Conservation (phyloP, 2,113 vertebrate species). For the Loxodonta africana region DNA sequence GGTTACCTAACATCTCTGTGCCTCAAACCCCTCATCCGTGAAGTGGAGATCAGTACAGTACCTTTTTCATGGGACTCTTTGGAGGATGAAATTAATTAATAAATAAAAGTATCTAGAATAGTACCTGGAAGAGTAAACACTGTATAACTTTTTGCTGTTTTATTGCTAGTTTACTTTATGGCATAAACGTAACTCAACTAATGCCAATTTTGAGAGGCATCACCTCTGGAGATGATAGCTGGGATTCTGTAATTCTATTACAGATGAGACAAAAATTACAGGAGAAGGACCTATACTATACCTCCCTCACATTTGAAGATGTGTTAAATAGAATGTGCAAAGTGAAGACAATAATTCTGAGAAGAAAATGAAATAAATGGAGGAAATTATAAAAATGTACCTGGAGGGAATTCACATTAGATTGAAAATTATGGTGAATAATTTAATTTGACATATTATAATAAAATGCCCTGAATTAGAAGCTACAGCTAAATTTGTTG, state of each 20-base stretch:
- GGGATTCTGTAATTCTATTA: background rate
- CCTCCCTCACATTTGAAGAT: background rate
- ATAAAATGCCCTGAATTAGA: conserved; percentile 68
- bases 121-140: background rate
- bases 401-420: conserved; percentile 70
- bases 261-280: background rate
- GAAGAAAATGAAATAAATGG: conserved; percentile 21
- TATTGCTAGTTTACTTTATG: conserved; percentile 10
- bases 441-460: conserved; percentile 75
- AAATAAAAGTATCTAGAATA: background rate
- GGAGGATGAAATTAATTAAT: background rate
- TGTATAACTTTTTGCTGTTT: background rate
- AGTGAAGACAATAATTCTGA: conserved; percentile 30
- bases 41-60: background rate
- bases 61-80: background rate
- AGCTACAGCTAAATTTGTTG: conserved; percentile 54
- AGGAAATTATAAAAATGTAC: conserved; percentile 56
- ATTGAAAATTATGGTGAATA: conserved; percentile 65
- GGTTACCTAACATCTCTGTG: background rate
- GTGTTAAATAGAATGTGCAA: background rate
- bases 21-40: background rate
- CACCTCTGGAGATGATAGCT: background rate
- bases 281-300: background rate
- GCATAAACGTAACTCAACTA: background rate
- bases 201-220: background rate